phyloP scores from a whole-genome alignment of 2,888 invertebrate genomes.

The Listrodromus nycthemerus region DNA sequence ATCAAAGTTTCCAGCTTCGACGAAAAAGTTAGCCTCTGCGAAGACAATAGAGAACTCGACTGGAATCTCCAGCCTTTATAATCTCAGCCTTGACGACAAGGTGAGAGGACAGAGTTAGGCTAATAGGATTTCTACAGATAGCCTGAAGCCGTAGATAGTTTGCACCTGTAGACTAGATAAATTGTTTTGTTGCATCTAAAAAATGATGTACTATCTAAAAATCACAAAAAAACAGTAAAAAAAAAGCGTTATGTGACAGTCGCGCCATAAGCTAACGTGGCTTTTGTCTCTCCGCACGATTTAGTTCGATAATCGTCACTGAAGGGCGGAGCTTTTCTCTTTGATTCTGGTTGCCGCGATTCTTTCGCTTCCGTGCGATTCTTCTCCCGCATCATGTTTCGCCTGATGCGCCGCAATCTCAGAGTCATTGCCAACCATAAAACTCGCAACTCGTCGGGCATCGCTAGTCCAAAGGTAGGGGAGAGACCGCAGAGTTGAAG shows the following conservation, averaged over 20 bases:
- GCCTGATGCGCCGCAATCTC: constrained; percentile 76
- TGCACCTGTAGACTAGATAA: constrained; percentile 33
- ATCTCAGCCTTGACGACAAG: constrained; percentile 76
- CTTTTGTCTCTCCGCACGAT: constrained; percentile 79
- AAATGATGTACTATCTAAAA: neutral
- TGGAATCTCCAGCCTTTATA: constrained; percentile 44
- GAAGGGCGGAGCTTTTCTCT: constrained; percentile 81
- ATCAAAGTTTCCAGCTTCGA: constrained; percentile 83
- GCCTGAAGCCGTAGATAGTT: neutral
- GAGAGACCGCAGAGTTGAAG: constrained; percentile 63
- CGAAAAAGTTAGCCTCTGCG: constrained; percentile 81
- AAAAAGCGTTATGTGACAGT: constrained; percentile 66
- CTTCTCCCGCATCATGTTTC: constrained; percentile 76
- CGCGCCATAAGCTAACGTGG: constrained; percentile 73
- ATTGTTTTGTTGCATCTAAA: neutral
- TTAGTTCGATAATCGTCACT: constrained; percentile 80
- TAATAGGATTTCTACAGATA: constrained; percentile 73
- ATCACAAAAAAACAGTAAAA: constrained; percentile 46
- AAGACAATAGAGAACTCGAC: constrained; percentile 72
- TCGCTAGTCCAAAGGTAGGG: constrained; percentile 80
- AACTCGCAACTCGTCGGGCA: constrained; percentile 76
- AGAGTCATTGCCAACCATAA: constrained; percentile 74
- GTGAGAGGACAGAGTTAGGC: constrained; percentile 77
- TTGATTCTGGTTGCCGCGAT: constrained; percentile 80
- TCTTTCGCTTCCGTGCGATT: constrained; percentile 47